Evolutionary conservation across 2,888 invertebrate genomes (phyloP), one percentile per base, ranked within the genome.

Genomic region (Zonitis immaculata): DNA sequence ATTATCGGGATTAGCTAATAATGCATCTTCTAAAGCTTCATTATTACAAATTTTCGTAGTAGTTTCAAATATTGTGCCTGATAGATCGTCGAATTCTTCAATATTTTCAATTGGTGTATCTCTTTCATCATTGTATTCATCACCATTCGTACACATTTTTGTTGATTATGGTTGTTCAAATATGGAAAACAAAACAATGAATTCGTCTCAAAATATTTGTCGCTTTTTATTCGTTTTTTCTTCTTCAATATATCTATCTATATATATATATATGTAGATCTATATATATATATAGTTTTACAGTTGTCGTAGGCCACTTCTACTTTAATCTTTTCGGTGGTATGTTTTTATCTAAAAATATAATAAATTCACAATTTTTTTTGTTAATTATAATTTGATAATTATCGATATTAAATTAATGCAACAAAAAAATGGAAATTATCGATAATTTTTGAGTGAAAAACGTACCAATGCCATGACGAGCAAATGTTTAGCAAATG

Each of bases 401-500:
- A 16, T 39, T 18, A 39, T 18, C 39, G 11, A 39, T 18, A 39
- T n/a, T n/a, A n/a, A 12, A 35, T 16, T 16, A n/a, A 6, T 16
- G 16, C 3, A 22, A 22, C 3, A n/a, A 22, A 22, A 22, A 22
- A 4, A 22, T 4, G 5, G 6, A 26, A 25, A 16, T 39, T 18
- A 39, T 18, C 39, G 11, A 39, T 18, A 39, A 18, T 39, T 27
- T 56, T 57, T 44, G 18, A 26, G 18, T 44, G 51, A 56, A 64
- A 66, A 68, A 74, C 76, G 76, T 70, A 77, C 76, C 76, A 74
- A 69, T 71, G 75, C 75, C 75, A 76, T 76, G 68, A 72, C 73
- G 71, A 74, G 69, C 65, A 62, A 71, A 67, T 71, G 69, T 72
- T 73, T 75, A 74, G 76, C 75, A 77, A 77, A 77, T 77, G 77